Percentiles rank a stretch among this genome's conserved stretches.
These are phyloP conservation scores for Apotomis turbidana DNA, from an alignment of 2,888 invertebrate species.

Conservation along the genomic window DNA sequence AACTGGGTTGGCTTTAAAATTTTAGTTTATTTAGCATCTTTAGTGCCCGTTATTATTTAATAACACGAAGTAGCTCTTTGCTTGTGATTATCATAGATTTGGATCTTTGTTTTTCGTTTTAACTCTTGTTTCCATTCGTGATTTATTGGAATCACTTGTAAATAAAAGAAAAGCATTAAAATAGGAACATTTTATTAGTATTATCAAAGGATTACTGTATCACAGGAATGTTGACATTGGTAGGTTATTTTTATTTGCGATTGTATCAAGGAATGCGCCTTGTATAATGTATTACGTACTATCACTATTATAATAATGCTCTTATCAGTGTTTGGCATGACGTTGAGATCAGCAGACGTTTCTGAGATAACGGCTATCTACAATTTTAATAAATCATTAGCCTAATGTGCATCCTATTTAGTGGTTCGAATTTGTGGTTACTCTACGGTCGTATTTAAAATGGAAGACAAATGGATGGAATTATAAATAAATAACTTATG, in stretches of 20 bases:
- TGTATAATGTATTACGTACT: not conserved
- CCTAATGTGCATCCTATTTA: slow-evolving; percentile 7
- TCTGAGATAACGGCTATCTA: slow-evolving; percentile 6
- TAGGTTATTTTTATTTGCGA: slow-evolving; percentile 22
- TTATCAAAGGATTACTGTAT: slow-evolving; percentile 22
- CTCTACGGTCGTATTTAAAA: not conserved
- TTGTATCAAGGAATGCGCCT: not conserved
- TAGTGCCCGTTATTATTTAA: too few species aligned
- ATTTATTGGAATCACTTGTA: not conserved
- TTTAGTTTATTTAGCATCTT: too few species aligned
- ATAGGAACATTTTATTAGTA: not conserved
- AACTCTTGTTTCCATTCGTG: too few species aligned
- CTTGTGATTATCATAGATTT: too few species aligned
- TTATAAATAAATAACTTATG: too few species aligned
- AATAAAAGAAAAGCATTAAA: not conserved
- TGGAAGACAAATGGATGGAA: too few species aligned
- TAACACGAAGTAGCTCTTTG: too few species aligned
- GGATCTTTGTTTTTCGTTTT: too few species aligned
- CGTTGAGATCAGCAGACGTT: slow-evolving; percentile 40
- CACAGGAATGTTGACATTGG: slow-evolving; percentile 26
- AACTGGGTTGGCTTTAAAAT: too few species aligned
- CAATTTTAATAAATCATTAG: slow-evolving; percentile 24
- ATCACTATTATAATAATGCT: slow-evolving; percentile 26
- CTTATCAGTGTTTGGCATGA: slow-evolving; percentile 49
- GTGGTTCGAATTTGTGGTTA: not conserved